A percentile compares a stretch with the other conserved stretches of the same genome.
Evolutionary conservation across 2,888 invertebrate species (phyloP).

Genomic region (Aphodius granarius): DNA sequence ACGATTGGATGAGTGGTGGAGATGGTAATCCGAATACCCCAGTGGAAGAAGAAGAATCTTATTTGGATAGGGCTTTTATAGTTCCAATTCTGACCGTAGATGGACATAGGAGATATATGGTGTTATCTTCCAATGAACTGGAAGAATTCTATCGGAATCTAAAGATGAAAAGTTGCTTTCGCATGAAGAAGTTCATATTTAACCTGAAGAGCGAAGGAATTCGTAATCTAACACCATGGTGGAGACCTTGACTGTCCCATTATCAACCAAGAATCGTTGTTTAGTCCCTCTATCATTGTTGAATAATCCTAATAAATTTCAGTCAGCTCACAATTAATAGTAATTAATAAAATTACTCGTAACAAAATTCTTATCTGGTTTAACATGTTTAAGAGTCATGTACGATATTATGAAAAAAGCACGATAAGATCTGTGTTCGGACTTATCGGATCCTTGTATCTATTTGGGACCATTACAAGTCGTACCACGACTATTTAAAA

Average conservation of each 20-base stretch:
- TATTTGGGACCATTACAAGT: neutral
- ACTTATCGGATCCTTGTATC: neutral
- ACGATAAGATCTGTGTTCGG: neutral
- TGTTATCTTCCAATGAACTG: constrained; percentile 6
- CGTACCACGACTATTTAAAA: neutral
- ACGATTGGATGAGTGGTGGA: constrained; percentile 23
- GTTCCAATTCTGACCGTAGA: constrained; percentile 16
- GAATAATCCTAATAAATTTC: neutral
- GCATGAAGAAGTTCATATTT: constrained; percentile 21
- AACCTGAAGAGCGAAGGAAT: constrained; percentile 7
- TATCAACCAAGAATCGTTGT: neutral
- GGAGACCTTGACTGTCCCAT: neutral
- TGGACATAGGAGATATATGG: constrained; percentile 14
- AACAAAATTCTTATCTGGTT: neutral
- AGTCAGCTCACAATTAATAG: neutral
- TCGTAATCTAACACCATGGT: neutral
- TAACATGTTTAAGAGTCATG: neutral
- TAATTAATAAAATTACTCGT: neutral
- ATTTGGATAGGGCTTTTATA: neutral
- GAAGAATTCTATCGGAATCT: constrained; percentile 19
- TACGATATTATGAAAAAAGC: neutral
- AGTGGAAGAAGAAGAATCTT: neutral
- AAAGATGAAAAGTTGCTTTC: constrained; percentile 16
- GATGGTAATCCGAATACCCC: constrained; percentile 11
- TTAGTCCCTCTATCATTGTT: neutral